These are phyloP conservation scores for Rhagium mordax DNA, from an alignment of 2,888 invertebrate species.

Conservation along the genomic window DNA sequence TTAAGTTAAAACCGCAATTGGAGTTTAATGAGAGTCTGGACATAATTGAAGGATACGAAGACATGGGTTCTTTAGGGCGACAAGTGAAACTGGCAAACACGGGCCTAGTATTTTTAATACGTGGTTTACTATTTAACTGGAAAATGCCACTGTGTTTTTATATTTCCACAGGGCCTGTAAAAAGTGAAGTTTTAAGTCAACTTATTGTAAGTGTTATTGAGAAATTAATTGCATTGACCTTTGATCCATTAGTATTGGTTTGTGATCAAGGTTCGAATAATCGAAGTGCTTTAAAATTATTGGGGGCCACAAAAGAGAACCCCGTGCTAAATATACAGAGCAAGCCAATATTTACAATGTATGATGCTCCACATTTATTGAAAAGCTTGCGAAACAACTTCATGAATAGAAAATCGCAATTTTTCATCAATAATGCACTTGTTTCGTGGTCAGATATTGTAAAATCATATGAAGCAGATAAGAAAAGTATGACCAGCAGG, in stretches of 20 bases:
- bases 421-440: too few relatives aligned
- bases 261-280: background rate
- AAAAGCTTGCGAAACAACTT: background rate
- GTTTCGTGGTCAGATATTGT: too few relatives aligned
- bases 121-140: background rate
- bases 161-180: background rate
- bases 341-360: background rate
- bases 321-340: background rate
- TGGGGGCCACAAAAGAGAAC: background rate
- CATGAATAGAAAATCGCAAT: background rate
- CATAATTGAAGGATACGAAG: too few relatives aligned
- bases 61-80: too few relatives aligned
- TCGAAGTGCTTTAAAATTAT: background rate
- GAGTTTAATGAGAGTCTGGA: too few relatives aligned
- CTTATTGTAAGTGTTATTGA: background rate
- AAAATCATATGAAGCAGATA: background rate
- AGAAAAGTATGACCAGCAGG: background rate
- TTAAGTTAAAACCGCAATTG: too few relatives aligned
- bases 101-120: background rate
- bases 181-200: background rate
- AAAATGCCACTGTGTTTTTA: background rate
- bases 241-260: background rate
- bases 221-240: background rate
- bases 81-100: background rate
- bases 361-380: background rate